A percentile compares a stretch with the other conserved stretches of the same genome.
phyloP scores from a whole-genome alignment of 2,797 vertebrate species.

The Babyrousa celebensis region DNA sequence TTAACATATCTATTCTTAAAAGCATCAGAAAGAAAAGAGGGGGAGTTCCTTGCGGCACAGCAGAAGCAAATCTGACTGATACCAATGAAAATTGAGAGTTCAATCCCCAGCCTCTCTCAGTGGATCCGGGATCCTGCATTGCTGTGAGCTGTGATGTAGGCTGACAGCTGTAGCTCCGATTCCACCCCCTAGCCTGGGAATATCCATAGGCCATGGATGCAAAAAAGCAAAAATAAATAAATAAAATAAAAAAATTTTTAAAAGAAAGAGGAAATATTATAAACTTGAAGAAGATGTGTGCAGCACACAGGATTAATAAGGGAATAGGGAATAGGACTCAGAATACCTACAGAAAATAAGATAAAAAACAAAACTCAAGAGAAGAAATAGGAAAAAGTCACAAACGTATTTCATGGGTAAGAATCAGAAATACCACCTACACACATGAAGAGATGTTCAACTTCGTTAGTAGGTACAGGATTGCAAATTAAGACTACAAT shows the following conservation, averaged over 20 bases:
- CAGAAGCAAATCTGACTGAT: too few relatives aligned
- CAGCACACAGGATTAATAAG: not conserved
- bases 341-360: not conserved
- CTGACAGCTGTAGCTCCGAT: too few relatives aligned
- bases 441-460: not conserved
- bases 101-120: too few relatives aligned
- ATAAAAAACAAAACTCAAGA: not conserved
- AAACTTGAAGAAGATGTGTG: not conserved
- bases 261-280: not conserved
- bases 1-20: constrained; percentile 33
- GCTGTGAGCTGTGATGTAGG: too few relatives aligned
- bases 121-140: too few relatives aligned
- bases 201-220: too few relatives aligned
- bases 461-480: constrained; percentile 5
- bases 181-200: too few relatives aligned
- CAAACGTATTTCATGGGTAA: not conserved
- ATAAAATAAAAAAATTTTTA: too few relatives aligned
- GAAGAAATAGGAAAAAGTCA: not conserved
- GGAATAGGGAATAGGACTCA: not conserved
- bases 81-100: too few relatives aligned
- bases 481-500: not conserved
- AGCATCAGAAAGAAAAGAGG: not conserved
- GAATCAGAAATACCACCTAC: not conserved
- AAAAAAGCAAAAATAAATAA: too few relatives aligned
- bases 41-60: too few relatives aligned